phyloP scores from a whole-genome alignment of 2,113 vertebrate species.

The Indicator indicator region DNA sequence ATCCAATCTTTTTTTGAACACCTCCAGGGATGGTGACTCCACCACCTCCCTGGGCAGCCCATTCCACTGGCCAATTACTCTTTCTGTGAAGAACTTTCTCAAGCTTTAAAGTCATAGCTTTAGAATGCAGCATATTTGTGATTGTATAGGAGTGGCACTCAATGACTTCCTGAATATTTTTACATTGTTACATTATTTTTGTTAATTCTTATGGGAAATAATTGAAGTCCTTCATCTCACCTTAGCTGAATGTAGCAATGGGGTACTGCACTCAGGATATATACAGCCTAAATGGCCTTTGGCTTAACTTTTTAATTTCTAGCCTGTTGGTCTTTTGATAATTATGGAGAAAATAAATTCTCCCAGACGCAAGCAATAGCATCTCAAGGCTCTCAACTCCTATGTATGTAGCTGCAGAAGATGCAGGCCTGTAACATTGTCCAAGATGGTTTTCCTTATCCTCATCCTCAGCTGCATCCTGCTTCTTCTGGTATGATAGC shows the following conservation, averaged over 20 bases:
- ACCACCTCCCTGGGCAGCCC: too few relatives aligned
- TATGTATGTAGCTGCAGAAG: background rate
- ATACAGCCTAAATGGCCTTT: background rate
- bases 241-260: background rate
- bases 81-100: too few relatives aligned
- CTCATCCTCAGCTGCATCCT: background rate
- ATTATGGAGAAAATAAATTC: background rate
- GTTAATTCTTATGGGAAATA: background rate
- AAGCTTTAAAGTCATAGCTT: background rate
- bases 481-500: background rate
- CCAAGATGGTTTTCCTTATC: background rate
- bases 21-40: too few relatives aligned
- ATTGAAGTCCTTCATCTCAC: background rate
- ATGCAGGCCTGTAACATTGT: background rate
- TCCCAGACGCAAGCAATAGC: background rate
- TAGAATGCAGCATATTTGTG: background rate
- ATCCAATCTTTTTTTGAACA: too few relatives aligned
- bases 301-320: background rate
- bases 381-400: background rate
- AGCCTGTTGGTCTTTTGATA: background rate
- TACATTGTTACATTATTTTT: background rate
- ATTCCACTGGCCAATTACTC: too few relatives aligned
- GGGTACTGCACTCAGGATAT: background rate
- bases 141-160: background rate
- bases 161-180: background rate